Conservation (phyloP, 2,113 vertebrate species). For the Phaethornis superciliosus region DNA sequence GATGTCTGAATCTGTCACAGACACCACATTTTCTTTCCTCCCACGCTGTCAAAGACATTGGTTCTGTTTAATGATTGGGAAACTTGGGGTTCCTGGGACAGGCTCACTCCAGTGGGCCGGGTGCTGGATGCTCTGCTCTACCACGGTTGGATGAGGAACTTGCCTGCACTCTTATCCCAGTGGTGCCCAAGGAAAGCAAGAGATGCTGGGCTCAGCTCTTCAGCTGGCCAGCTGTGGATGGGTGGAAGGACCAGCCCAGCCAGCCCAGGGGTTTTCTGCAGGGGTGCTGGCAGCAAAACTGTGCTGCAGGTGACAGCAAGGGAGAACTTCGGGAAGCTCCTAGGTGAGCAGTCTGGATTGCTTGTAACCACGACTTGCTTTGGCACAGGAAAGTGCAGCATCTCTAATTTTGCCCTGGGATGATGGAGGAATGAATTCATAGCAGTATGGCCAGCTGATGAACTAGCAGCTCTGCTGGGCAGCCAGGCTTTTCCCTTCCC, state of each 20-base stretch:
- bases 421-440: neutral
- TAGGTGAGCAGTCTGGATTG: neutral
- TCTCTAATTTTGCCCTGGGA: neutral
- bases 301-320: neutral
- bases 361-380: neutral
- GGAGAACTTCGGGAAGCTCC: neutral
- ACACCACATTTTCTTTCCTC: neutral
- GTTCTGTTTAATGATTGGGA: neutral
- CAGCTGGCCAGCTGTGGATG: neutral
- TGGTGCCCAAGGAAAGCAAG: neutral
- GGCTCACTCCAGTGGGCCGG: neutral
- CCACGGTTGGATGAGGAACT: rapidly evolving
- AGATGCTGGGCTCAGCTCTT: neutral
- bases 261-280: neutral
- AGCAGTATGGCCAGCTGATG: neutral
- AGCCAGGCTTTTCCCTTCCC: neutral
- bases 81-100: neutral
- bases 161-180: neutral
- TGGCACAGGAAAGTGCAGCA: neutral
- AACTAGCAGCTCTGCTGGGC: neutral
- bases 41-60: neutral
- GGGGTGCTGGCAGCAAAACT: neutral
- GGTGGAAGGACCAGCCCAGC: neutral
- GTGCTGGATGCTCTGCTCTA: neutral
- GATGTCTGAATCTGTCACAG: neutral